Base-by-base conservation (phyloP, 1,140 invertebrate genomes). In the Bombus terrestris region DNA sequence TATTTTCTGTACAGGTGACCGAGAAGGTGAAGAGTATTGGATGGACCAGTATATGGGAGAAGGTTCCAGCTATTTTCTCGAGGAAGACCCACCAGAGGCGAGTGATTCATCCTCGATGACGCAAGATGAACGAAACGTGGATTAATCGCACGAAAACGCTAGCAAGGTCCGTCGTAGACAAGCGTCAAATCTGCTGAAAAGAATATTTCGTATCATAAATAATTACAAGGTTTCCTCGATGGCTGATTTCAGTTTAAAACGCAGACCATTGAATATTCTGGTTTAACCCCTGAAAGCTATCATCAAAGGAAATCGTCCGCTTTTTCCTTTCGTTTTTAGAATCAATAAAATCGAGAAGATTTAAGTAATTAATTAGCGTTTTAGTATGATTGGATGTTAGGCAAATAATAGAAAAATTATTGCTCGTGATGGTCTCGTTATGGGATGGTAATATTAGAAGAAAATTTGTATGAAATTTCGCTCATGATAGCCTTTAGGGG, bases 101-200 rank as follows among this genome's bases (percentile, higher is more conserved):
- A 64, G 72, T 68, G 35, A 53, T 53, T 83, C 74, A 39, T 69
- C 35, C 43, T 39, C 43, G 82, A 59, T 43, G 75, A 78, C n/a
- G 75, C n/a, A n/a, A 77, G 28, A 15, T n/a, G 71, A 43, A 43
- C 28, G 59, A 82, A 43, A 82, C n/a, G 41, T n/a, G n/a, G 53
- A 37, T 47, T 53, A 66, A 66, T 66, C 22, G 35, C 32, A 9
- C 28, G 39, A 66, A 64, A 83, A 59, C 28, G 2, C n/a, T 78
- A 81, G 74, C 90, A 91, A 47, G 86, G 79, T 9, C 89, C 91
- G 69, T 90, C 90, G 77, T 91, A 83, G 39, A 84, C 77, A 35
- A 87, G 89, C 73, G 75, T 88, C 76, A 91, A 73, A 80, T 90
- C 89, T 89, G 86, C 62, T 79, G 83, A 83, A 57, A 59, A 28